Evolutionary conservation across 92 coral and sea anemone species (phyloP), one percentile per base, ranked within the genome.

Genomic region (Blastomussa wellsi): DNA sequence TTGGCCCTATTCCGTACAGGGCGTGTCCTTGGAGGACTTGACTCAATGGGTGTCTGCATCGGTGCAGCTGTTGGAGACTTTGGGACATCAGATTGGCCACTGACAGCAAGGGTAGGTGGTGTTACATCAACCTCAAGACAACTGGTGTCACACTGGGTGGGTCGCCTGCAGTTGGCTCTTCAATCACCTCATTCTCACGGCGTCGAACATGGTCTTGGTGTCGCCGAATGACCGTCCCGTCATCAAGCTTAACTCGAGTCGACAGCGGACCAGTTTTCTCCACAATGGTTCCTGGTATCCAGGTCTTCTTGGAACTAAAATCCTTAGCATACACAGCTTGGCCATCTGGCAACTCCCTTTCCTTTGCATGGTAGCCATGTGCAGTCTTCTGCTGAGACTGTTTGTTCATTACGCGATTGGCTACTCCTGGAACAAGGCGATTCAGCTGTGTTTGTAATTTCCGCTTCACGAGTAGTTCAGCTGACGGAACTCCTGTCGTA

Each of bases 281-380:
- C 67, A 86, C 72, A 10, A 92, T 19, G 31, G 79, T 76, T 42
- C 92, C 88, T 5, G 88, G 83, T 79, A 86, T 78, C 94, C 94
- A 88, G 74, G n/a, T n/a, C n/a, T 92, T 90, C 82, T 67, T 86
- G 28, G 79, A 87, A 33, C 60, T 55, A 35, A 83, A 47, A 83
- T 76, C 53, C 89, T n/a, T n/a, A n/a, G n/a, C n/a, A n/a, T n/a
- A n/a, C n/a, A n/a, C n/a, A n/a, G n/a, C n/a, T n/a, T n/a, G 90
- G 20, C 87, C 92, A 8, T 77, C 76, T 37, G 66, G 72, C 42
- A 91, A 29, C 38, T 51, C 79, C 65, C 89, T 52, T 75, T 84
- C 80, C 69, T 70, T 89, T n/a, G 92, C 90, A n/a, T 92, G 95
- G 79, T 84, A 84, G 60, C 89, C 92, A 68, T 92, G 95, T 22